Evolutionary conservation across 2,113 vertebrate species (phyloP).

Genomic region (Chloebia gouldiae): DNA sequence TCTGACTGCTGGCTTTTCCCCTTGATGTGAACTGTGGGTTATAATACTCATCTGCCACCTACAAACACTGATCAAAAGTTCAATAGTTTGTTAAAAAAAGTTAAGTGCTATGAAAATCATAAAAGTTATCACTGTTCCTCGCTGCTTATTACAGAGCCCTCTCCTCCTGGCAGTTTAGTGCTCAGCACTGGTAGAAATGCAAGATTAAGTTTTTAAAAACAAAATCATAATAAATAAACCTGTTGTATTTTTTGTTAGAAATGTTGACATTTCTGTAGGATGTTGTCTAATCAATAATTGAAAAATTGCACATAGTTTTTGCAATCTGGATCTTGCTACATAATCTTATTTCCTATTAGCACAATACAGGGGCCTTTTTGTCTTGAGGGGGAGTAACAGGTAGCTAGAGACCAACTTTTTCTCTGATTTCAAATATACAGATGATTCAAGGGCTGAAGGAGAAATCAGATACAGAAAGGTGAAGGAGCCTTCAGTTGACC

Average conservation of each 20-base stretch:
- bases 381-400: fast-evolving
- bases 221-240: neutral
- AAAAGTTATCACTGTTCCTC: neutral
- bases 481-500: neutral
- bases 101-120: neutral
- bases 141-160: neutral
- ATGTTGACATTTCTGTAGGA: neutral
- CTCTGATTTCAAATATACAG: neutral
- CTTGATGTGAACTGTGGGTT: neutral
- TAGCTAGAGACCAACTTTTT: neutral
- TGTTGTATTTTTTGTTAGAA: neutral
- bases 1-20: neutral
- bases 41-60: neutral
- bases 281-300: neutral
- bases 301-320: neutral
- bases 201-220: neutral
- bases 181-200: neutral
- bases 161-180: neutral
- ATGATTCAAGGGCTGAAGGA: neutral
- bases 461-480: neutral
- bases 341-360: neutral
- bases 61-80: neutral
- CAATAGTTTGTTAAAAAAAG: neutral
- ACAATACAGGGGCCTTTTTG: fast-evolving
- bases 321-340: neutral